Evolutionary conservation across 2,888 invertebrate species (phyloP).

Genomic region (Heliconius ismenius): DNA sequence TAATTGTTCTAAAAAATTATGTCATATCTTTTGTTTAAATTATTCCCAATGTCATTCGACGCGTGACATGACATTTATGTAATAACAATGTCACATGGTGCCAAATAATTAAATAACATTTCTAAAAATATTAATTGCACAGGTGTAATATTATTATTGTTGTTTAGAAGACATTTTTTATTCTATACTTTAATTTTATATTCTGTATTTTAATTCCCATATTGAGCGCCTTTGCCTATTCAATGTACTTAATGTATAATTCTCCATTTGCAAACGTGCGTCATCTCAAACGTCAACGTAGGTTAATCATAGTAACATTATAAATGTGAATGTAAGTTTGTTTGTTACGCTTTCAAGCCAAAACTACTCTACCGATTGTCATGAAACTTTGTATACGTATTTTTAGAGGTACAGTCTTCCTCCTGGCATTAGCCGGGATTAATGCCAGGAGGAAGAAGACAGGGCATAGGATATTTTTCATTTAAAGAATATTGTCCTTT

Average conservation of each 20-base stretch:
- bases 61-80: constrained; percentile 29
- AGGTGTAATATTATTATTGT: background rate
- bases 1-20: background rate
- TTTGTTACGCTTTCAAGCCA: too few relatives aligned
- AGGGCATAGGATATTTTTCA: too few relatives aligned
- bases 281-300: constrained; percentile 40
- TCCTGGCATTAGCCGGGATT: too few relatives aligned
- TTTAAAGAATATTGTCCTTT: too few relatives aligned
- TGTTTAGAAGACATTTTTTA: background rate
- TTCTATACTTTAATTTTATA: background rate
- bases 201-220: constrained; percentile 6
- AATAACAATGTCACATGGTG: constrained; percentile 33
- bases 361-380: too few relatives aligned
- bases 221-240: constrained; percentile 12
- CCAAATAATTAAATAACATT: constrained; percentile 33
- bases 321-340: too few relatives aligned
- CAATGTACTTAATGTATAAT: constrained; percentile 24
- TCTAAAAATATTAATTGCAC: constrained; percentile 30
- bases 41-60: constrained; percentile 26
- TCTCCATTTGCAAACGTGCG: constrained; percentile 42
- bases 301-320: background rate
- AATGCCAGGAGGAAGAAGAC: too few relatives aligned
- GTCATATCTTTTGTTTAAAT: constrained; percentile 27
- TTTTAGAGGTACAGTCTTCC: too few relatives aligned
- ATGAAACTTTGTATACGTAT: too few relatives aligned